Evolutionary conservation across 2,113 vertebrate genomes (phyloP).

Genomic region (Sturnira hondurensis): DNA sequence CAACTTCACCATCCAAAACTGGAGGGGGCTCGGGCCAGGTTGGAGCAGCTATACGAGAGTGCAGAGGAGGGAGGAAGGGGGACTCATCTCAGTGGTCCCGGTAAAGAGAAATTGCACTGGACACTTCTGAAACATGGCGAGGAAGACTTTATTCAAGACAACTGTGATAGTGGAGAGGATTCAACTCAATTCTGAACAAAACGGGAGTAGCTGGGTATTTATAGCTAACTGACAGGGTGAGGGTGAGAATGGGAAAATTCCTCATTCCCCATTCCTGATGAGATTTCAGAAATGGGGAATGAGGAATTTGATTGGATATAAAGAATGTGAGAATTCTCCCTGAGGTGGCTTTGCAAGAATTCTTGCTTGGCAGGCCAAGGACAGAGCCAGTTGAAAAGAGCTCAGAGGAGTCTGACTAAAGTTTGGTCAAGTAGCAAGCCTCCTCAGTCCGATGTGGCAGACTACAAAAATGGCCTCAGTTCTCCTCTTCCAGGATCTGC

Average conservation of each 20-base stretch:
- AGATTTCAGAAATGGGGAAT: neutral
- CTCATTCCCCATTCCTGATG: neutral
- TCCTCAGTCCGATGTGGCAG: neutral
- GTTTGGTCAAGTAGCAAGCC: neutral
- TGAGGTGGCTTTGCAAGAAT: neutral
- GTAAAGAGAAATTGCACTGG: neutral
- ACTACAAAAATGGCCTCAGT: neutral
- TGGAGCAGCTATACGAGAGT: neutral
- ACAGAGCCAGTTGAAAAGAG: neutral
- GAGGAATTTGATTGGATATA: neutral
- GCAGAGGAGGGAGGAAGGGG: no score
- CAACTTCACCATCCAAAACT: neutral
- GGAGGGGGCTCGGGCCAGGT: no score
- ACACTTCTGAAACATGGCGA: neutral
- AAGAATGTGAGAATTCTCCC: neutral
- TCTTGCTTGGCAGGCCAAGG: neutral
- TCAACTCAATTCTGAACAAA: neutral
- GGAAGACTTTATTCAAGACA: neutral
- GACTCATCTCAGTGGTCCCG: neutral
- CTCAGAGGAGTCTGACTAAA: neutral
- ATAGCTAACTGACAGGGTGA: neutral
- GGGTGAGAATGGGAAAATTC: neutral
- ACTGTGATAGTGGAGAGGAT: neutral
- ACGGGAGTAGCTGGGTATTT: neutral
- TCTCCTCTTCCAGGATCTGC: neutral